Percentiles rank a stretch among this genome's conserved stretches.
phyloP scores from a whole-genome alignment of 2,113 vertebrate genomes.

The Tretioscincus oriximinensis region DNA sequence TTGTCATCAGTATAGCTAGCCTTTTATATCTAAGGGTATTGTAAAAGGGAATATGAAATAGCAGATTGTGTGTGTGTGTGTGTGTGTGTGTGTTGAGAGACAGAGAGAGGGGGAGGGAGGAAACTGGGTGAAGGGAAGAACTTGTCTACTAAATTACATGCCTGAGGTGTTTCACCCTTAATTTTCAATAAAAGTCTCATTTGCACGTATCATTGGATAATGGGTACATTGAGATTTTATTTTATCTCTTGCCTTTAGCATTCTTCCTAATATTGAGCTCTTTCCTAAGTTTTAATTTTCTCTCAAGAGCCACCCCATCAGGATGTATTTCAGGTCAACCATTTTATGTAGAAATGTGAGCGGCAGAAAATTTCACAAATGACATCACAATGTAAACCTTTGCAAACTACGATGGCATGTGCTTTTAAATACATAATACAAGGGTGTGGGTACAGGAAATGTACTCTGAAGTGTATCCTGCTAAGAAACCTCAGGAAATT shows the following conservation, averaged over 20 bases:
- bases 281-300: background rate
- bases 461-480: too few species aligned
- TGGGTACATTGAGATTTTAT: background rate
- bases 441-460: too few species aligned
- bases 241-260: background rate
- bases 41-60: background rate
- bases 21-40: too few species aligned
- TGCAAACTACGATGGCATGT: too few species aligned
- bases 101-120: too few species aligned
- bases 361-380: too few species aligned
- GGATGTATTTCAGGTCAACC: background rate
- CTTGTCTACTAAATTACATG: background rate
- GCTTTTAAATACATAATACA: too few species aligned
- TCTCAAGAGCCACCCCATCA: background rate
- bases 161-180: background rate
- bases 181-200: constrained; percentile 6
- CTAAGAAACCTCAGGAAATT: too few species aligned
- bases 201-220: background rate
- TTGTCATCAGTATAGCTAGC: too few species aligned
- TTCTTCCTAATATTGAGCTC: background rate
- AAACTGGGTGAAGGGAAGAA: background rate
- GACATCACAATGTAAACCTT: too few species aligned
- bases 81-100: background rate
- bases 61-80: too few species aligned
- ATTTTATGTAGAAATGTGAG: too few species aligned